Base-by-base conservation (phyloP, 2,113 vertebrate species). In the Epinephelus fuscoguttatus region DNA sequence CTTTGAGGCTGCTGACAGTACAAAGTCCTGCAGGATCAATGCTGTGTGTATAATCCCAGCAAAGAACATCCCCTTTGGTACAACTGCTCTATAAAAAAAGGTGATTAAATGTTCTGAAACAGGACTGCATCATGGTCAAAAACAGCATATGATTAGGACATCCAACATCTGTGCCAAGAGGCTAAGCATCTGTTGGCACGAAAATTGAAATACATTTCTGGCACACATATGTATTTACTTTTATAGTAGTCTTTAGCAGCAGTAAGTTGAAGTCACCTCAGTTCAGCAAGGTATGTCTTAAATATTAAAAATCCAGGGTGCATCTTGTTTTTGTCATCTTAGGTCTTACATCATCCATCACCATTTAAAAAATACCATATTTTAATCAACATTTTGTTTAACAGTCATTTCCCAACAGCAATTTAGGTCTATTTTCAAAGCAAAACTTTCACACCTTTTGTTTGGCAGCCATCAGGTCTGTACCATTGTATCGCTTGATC, bases 51-150 rank as follows among this genome's bases (percentile, higher is more conserved):
- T 67, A 59, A 73, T 81, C 61, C 42, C 60, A 11, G 70, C 10
- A 21, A 19, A 71, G 40, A 80, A 72, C 69, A 73, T 81, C 60
- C 69, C 50, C 25, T 49, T 33, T 63, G 50, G 50, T 23, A 23
- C 64, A 53, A 60, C 19, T 53, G 45, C 15, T n/a, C 37, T 18
- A 61, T 23, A 61, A 56, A 56, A 63, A 63, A 76, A 12, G 42
- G 47, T 69, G 64, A 82, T 69, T 75, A 60, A 69, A 75, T 47
- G 47, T 56, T 67, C 42, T 45, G 23, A 61, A 64, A n/a, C 70
- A 49, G 57, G 49, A 55, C n/a, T 45, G 23, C 19, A 27, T 3
- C 2, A 3, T 6, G 56, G 66, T 18, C 56, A 60, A 13, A 37
- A 19, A 6, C 56, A 27, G 69, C 33, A 6, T 19, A 25, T 13